Percentiles rank a stretch among this genome's conserved stretches.
These are phyloP conservation scores for Cremastinae sp. DNA, from an alignment of 2,888 invertebrate genomes.

Conservation along the genomic window DNA sequence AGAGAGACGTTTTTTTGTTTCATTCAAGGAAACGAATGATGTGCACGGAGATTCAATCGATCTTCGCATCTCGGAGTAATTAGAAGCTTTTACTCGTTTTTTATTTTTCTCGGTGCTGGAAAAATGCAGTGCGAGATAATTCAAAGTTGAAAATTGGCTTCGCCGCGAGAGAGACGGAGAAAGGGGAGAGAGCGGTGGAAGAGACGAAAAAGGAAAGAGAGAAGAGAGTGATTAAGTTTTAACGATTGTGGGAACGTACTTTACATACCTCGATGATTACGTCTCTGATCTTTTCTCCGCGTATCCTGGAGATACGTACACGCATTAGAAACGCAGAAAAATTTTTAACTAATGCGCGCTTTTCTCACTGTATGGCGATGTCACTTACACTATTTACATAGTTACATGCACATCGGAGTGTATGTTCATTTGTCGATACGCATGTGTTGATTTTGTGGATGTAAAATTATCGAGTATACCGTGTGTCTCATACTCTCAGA, in stretches of 20 bases:
- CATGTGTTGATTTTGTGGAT: no score
- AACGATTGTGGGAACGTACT: conserved; percentile 57
- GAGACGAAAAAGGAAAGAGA: conserved; percentile 4
- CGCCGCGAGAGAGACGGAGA: neutral
- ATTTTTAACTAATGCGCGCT: conserved; percentile 35
- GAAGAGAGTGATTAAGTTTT: conserved; percentile 53
- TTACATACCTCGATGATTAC: conserved; percentile 55
- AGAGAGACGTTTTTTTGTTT: neutral
- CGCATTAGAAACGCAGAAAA: conserved; percentile 4
- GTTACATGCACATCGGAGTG: neutral
- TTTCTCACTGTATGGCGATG: conserved; percentile 39
- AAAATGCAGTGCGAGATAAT: conserved; percentile 23
- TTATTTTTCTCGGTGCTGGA: neutral
- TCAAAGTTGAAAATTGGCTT: conserved; percentile 33
- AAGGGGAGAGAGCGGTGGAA: neutral
- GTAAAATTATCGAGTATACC: no score
- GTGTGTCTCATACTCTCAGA: no score
- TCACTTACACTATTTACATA: conserved; percentile 7
- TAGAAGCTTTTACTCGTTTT: conserved; percentile 14
- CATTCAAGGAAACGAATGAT: conserved; percentile 21
- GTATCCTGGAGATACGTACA: conserved; percentile 12
- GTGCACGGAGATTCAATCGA: conserved; percentile 14
- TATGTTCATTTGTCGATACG: neutral
- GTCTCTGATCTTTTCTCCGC: conserved; percentile 17
- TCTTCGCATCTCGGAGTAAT: conserved; percentile 33